Base-by-base conservation (phyloP, 2,888 invertebrate species). In the Lypha dubia region DNA sequence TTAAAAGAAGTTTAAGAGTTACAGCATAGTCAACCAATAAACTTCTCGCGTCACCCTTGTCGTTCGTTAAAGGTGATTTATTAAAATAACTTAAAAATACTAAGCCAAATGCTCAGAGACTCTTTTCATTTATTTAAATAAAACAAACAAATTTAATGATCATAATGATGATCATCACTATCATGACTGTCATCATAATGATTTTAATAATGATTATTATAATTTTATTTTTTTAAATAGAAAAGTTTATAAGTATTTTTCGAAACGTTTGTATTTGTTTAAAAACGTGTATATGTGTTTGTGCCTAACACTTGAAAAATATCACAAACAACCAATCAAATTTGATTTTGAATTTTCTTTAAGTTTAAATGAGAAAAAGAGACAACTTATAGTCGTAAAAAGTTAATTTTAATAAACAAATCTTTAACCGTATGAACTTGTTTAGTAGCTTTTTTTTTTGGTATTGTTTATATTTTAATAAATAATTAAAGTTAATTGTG, bases 261-360 rank as follows among this genome's bases (percentile, higher is more conserved):
- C n/a, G 28, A 56, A 46, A 17, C 24, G 60, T 28, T 1, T 68
- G 77, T 77, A 41, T 68, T 38, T 60, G 58, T 53, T 75, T 44
- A 41, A 15, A 49, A n/a, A 20, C 20, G 15, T 56, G 70, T 70
- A 4, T 5, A 17, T 75, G 4, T 53, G n/a, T 32, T 53, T 41
- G 22, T 32, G 32, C 22, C 20, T 60, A 11, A n/a, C 24, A 46
- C 17, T 51, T 51, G 0, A n/a, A 20, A 74, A 46, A 46, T 15
- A 49, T 75, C 32, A 63, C 32, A 53, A 74, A 44, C 80, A 76
- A 56, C 81, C 81, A 82, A 82, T 82, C 81, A 76, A 38, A 77
- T 60, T 77, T 58, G 24, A 20, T 68, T 77, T 68, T 1, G 68
- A 49, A 46, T 77, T 75, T 77, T 81, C 75, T 70, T 81, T 15